A percentile compares a stretch with the other conserved stretches of the same genome.
phyloP scores from a whole-genome alignment of 2,888 invertebrate genomes.

The Diogma glabrata region DNA sequence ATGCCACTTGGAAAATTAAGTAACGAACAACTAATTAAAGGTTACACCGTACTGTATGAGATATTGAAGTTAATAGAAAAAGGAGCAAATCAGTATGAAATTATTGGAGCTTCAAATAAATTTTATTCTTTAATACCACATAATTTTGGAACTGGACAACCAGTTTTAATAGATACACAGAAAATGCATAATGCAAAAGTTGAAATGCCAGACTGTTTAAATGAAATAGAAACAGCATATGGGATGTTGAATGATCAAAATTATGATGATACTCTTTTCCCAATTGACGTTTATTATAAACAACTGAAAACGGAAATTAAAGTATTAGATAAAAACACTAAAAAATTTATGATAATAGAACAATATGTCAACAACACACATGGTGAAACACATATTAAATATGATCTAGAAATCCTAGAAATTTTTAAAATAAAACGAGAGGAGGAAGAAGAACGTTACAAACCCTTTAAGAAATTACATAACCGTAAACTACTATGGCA shows the following conservation, averaged over 20 bases:
- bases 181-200: conserved; percentile 59
- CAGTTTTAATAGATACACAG: conserved; percentile 65
- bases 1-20: conserved; percentile 98
- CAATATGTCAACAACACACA: conserved; percentile 86
- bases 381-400: conserved; percentile 73
- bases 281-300: conserved; percentile 76
- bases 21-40: conserved; percentile 75
- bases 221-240: conserved; percentile 94
- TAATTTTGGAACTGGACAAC: conserved; percentile 74
- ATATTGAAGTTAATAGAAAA: conserved; percentile 47
- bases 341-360: conserved; percentile 62
- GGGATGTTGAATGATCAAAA: conserved; percentile 46
- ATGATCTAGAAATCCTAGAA: conserved; percentile 49
- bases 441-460: conserved; percentile 71
- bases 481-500: conserved; percentile 91
- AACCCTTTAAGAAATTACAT: conserved; percentile 74
- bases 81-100: conserved; percentile 36
- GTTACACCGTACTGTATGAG: conserved; percentile 69
- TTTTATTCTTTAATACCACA: conserved; percentile 96
- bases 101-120: conserved; percentile 80
- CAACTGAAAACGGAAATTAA: conserved; percentile 75
- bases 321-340: conserved; percentile 49
- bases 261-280: conserved; percentile 33
- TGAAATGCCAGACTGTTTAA: conserved; percentile 82
- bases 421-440: conserved; percentile 59